Base-by-base conservation (phyloP, 2,113 vertebrate genomes). In the Lathamus discolor region DNA sequence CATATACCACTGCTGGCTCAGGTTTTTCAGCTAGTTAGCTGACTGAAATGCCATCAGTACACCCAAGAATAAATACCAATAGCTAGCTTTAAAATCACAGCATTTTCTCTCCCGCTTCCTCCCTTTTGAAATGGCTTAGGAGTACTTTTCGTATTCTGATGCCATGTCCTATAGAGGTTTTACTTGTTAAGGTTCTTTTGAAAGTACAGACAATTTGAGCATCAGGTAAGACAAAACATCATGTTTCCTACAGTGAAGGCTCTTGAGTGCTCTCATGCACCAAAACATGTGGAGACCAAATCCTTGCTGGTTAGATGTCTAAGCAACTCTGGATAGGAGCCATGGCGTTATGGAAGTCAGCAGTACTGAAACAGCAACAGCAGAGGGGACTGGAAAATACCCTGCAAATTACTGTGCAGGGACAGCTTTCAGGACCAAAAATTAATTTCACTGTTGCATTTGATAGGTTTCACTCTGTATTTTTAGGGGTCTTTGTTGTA, bases 321-420 rank as follows among this genome's bases (percentile, higher is more conserved):
- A 19, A 79, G 25, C 43, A 44, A 18, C 46, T 14, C 54, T 22
- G n/a, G 69, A 51, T 37, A 52, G 39, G 33, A 83, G 86, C 86
- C 76, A 25, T 0, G 24, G 69, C 0, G 0, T 49, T 57, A 49
- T 0, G 18, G 22, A 33, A 73, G 27, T 20, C 1, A 0, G 54
- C 79, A 64, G 29, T 28, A 37, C 64, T 29, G 52, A 49, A 78
- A 68, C 37, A 72, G 27, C 31, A 69, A 67, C 37, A 55, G 74
- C 82, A 84, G 87, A 76, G 55, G 52, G 31, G 67, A 93, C 51
- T 48, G 67, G 64, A 90, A 86, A 77, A 18, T 16, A n/a, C 28
- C 64, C 44, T 43, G 17, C 37, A 86, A 91, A 85, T 44, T 22
- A 83, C 20, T 18, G 39, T 17, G 49, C 17, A 20, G 52, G 67